Evolutionary conservation across 2,113 vertebrate species (phyloP).

Genomic region (Mixornis gularis): DNA sequence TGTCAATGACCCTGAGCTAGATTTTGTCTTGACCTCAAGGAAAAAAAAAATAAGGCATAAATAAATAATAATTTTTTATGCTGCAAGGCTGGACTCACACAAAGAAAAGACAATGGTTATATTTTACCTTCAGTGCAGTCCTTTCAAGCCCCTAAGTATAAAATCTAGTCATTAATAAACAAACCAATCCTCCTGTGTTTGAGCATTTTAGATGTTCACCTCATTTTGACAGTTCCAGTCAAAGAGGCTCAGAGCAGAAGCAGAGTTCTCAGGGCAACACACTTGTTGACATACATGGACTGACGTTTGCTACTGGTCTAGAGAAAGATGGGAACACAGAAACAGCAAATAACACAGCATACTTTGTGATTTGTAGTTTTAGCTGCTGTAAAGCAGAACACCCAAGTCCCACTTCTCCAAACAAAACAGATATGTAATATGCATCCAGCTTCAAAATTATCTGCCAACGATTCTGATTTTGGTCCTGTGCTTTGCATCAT

Average conservation of each 20-base stretch:
- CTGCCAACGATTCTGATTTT: not conserved
- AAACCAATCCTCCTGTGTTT: not conserved
- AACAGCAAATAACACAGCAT: accelerated
- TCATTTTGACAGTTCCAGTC: not conserved
- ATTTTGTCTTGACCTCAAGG: not conserved
- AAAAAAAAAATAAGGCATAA: not conserved
- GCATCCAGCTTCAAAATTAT: not conserved
- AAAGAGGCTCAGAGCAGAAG: not conserved
- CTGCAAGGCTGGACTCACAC: not conserved
- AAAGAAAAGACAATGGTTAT: not conserved
- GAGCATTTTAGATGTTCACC: not conserved
- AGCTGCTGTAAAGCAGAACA: not conserved
- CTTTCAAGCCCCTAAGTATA: not conserved
- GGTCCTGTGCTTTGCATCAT: not conserved
- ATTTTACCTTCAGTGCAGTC: not conserved
- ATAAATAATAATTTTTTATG: not conserved
- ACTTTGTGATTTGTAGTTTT: not conserved
- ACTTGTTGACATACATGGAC: not conserved
- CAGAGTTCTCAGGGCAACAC: not conserved
- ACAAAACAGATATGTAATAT: not conserved
- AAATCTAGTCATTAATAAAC: not conserved
- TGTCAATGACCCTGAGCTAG: not conserved
- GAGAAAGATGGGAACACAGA: not conserved
- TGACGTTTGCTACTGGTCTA: not conserved
- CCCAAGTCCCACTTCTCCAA: not conserved